Conservation (phyloP, 2,888 invertebrate genomes). For the Heterodera filipjevi region DNA sequence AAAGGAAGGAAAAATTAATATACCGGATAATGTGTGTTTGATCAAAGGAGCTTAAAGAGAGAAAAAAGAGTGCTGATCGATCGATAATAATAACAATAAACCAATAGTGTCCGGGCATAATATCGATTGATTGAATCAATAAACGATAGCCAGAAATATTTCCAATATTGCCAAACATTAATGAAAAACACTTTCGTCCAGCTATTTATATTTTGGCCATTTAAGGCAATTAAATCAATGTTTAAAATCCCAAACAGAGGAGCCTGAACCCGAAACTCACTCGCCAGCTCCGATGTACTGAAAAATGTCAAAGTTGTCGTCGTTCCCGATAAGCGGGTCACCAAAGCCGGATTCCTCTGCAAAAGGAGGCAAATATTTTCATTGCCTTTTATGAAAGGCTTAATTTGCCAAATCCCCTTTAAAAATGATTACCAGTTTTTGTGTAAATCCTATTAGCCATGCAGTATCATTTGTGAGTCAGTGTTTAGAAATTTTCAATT, state of each 20-base stretch:
- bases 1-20: neutral
- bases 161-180: too few species aligned
- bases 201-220: too few species aligned
- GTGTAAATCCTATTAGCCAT: slow-evolving; percentile 24
- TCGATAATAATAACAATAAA: too few species aligned
- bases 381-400: neutral
- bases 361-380: slow-evolving; percentile 28
- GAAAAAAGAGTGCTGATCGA: too few species aligned
- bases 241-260: too few species aligned
- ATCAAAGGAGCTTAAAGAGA: neutral
- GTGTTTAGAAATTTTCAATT: neutral
- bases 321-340: slow-evolving; percentile 56
- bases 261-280: slow-evolving; percentile 43
- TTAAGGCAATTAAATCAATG: too few species aligned
- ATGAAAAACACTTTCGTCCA: too few species aligned
- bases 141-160: slow-evolving; percentile 20
- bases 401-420: neutral
- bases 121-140: too few species aligned
- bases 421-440: slow-evolving; percentile 23
- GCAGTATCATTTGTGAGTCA: slow-evolving; percentile 14
- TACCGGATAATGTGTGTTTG: neutral
- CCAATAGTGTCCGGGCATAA: too few species aligned
- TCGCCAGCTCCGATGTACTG: slow-evolving; percentile 59
- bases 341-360: slow-evolving; percentile 56
- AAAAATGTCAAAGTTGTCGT: slow-evolving; percentile 63